These are phyloP conservation scores for Urocitellus parryii DNA, from an alignment of 2,113 vertebrate species.

Conservation along the genomic window DNA sequence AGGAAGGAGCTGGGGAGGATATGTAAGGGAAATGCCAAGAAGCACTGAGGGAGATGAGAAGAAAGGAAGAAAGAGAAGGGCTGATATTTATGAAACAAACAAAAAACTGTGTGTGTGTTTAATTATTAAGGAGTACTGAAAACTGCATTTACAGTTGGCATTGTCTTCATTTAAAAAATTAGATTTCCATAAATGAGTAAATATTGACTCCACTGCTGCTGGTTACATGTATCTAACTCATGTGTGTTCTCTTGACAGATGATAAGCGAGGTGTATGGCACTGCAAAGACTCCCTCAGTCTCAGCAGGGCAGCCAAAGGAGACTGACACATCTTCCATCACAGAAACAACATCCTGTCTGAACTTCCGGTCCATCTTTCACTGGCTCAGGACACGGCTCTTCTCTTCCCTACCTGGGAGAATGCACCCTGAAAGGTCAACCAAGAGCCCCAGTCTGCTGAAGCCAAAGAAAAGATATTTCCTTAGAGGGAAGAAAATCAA, in stretches of 20 bases:
- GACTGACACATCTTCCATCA: not conserved
- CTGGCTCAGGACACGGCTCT: slow-evolving; percentile 55
- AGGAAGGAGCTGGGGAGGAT: not conserved
- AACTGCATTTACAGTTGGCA: not conserved
- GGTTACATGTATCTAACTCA: not conserved
- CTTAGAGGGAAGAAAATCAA: slow-evolving; percentile 32
- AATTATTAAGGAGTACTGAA: not conserved
- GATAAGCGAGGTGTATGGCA: not conserved
- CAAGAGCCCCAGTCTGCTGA: rapidly evolving
- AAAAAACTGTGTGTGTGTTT: no score
- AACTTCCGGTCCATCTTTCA: not conserved
- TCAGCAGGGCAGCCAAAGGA: rapidly evolving
- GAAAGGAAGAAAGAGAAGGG: not conserved
- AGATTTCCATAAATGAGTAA: not conserved
- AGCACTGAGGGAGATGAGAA: not conserved
- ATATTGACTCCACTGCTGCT: no score
- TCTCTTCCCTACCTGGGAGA: not conserved
- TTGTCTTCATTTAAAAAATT: not conserved
- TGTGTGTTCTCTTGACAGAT: slow-evolving; percentile 49
- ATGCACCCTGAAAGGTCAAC: not conserved
- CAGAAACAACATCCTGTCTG: not conserved
- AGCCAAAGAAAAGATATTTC: not conserved
- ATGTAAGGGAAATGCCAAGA: not conserved
- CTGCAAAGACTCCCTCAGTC: not conserved
- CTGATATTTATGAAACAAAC: no score